Percentiles rank a stretch among this genome's conserved stretches.
phyloP scores from a whole-genome alignment of 2,797 vertebrate genomes.

The Syngnathus acus region DNA sequence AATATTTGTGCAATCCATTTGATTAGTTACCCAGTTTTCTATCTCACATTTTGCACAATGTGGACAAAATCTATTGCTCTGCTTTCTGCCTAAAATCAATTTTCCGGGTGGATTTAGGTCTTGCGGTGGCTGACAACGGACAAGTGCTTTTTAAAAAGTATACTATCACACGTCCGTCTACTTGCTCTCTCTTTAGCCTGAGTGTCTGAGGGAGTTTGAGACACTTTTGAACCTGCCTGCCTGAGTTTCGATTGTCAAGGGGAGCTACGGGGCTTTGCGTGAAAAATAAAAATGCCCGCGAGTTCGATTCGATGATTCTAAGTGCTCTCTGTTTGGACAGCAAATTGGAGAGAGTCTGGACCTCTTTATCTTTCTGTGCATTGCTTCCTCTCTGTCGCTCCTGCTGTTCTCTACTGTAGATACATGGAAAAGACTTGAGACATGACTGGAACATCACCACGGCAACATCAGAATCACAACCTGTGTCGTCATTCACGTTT shows the following conservation, averaged over 20 bases:
- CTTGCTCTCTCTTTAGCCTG: conserved; percentile 56
- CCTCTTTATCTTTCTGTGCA: conserved; percentile 30
- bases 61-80: conserved; percentile 4
- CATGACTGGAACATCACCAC: conserved; percentile 65
- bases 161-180: conserved; percentile 2
- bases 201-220: conserved; percentile 51
- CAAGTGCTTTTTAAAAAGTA: conserved; percentile 29
- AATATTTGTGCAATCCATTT: not conserved
- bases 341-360: conserved; percentile 40
- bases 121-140: conserved; percentile 16
- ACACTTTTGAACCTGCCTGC: conserved; percentile 55
- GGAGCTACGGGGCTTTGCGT: conserved; percentile 29
- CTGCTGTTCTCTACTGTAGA: conserved; percentile 55
- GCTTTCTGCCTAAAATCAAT: not conserved
- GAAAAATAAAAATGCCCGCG: conserved; percentile 32
- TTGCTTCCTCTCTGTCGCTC: conserved; percentile 41
- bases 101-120: conserved; percentile 17
- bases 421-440: conserved; percentile 61
- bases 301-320: conserved; percentile 35
- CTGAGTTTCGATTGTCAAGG: conserved; percentile 81
- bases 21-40: not conserved
- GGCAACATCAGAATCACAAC: conserved; percentile 57
- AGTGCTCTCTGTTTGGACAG: conserved; percentile 77
- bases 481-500: conserved; percentile 71
- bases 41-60: not conserved